These are phyloP conservation scores for Hirundichthys speculiger DNA, from an alignment of 2,113 vertebrate genomes.

Conservation along the genomic window DNA sequence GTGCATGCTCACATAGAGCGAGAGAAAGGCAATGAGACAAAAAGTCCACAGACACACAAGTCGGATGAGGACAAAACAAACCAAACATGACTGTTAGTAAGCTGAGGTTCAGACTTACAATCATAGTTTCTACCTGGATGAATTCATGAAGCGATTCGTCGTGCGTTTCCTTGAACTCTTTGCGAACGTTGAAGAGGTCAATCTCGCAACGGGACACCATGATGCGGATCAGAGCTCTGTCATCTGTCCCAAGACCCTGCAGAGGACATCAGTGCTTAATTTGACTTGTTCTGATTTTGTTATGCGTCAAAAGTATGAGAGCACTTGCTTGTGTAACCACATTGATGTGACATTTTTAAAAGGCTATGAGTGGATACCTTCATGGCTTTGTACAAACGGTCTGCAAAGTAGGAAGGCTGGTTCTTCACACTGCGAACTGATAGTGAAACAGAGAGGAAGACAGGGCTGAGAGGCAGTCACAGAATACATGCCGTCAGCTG, in stretches of 20 bases:
- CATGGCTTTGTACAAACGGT: constrained; percentile 97
- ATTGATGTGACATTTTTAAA: neutral
- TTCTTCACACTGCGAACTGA: constrained; percentile 95
- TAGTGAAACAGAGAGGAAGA: constrained; percentile 35
- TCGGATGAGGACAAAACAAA: constrained; percentile 22
- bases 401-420: constrained; percentile 92
- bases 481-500: constrained; percentile 9
- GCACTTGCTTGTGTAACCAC: neutral
- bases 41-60: constrained; percentile 25
- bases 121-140: constrained; percentile 89
- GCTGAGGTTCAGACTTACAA: constrained; percentile 74
- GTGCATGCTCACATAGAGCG: constrained; percentile 41
- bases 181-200: constrained; percentile 92
- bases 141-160: constrained; percentile 90
- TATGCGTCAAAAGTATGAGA: too few relatives aligned
- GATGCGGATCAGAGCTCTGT: constrained; percentile 92
- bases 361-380: constrained; percentile 82
- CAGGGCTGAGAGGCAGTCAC: constrained; percentile 6
- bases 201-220: constrained; percentile 93
- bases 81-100: constrained; percentile 42
- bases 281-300: constrained; percentile 13
- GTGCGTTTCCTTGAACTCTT: constrained; percentile 91
- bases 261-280: constrained; percentile 7
- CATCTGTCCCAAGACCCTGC: constrained; percentile 94
- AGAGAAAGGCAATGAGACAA: constrained; percentile 26